Conservation (phyloP, 2,797 vertebrate genomes). For the Rhinichthys osculus region DNA sequence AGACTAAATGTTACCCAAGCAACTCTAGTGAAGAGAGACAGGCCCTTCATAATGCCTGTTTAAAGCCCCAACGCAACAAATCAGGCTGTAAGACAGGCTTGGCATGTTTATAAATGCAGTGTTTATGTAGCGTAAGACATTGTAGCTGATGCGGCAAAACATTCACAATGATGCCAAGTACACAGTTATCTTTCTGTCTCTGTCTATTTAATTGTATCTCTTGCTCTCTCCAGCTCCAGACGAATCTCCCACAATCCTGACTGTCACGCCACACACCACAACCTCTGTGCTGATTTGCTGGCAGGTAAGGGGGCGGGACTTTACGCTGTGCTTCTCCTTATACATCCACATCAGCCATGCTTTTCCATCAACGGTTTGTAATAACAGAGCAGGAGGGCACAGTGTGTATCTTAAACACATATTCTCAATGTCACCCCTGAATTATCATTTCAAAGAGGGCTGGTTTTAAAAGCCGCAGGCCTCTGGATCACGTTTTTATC, state of each 20-base stretch:
- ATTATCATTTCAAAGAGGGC: slow-evolving; percentile 13
- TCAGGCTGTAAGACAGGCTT: slow-evolving; percentile 50
- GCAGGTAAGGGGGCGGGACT: slow-evolving; percentile 81
- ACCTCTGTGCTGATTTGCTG: slow-evolving; percentile 95
- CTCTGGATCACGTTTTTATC: not conserved
- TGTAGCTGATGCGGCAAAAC: not conserved
- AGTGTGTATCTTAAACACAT: slow-evolving; percentile 22
- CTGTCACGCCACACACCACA: slow-evolving; percentile 93
- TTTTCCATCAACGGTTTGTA: slow-evolving; percentile 38
- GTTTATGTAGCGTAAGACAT: slow-evolving; percentile 26
- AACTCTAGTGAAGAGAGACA: slow-evolving; percentile 38
- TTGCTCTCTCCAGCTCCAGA: slow-evolving; percentile 73
- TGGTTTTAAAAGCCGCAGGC: not conserved
- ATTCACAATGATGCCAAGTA: not conserved
- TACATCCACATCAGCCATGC: not conserved
- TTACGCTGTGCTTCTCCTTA: not conserved
- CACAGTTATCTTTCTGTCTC: not conserved
- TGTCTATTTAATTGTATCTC: not conserved
- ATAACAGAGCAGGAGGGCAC: slow-evolving; percentile 31
- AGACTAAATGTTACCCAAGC: slow-evolving; percentile 40
- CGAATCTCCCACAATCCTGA: slow-evolving; percentile 86
- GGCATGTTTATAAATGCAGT: slow-evolving; percentile 48
- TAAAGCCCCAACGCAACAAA: slow-evolving; percentile 39
- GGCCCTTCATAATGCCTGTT: slow-evolving; percentile 18
- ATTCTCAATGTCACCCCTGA: slow-evolving; percentile 11